A percentile compares a stretch with the other conserved stretches of the same genome.
Conservation (phyloP, 2,113 vertebrate genomes). For the Machaerirhynchus nigripectus region DNA sequence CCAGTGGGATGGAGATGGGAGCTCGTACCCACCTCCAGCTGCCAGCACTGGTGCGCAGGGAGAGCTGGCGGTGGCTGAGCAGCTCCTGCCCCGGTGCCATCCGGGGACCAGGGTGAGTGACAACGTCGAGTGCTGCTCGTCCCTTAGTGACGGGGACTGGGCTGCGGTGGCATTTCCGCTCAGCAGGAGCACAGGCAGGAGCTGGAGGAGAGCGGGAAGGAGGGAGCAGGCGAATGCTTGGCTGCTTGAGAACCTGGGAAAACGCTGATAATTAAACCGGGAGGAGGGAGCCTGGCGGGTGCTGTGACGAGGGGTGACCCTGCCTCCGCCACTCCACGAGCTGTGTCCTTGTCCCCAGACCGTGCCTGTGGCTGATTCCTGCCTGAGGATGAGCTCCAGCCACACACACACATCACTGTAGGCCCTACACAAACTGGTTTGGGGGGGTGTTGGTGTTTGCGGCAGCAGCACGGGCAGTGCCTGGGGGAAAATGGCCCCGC, state of each 20-base stretch:
- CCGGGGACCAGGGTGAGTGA: background rate
- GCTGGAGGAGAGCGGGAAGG: background rate
- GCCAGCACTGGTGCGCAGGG: background rate
- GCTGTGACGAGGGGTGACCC: background rate
- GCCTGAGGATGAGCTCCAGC: background rate
- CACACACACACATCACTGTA: fast-evolving
- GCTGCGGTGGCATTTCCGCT: background rate
- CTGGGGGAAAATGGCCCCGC: background rate
- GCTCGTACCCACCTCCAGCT: background rate
- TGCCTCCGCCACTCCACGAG: background rate
- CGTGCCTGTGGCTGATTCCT: background rate
- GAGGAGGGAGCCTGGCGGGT: background rate
- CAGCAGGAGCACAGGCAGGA: background rate
- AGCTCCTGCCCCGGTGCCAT: background rate
- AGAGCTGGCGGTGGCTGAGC: background rate
- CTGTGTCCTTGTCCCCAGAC: background rate
- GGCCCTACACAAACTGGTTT: background rate
- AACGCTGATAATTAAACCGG: background rate
- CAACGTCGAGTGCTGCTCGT: background rate
- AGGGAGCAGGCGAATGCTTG: background rate
- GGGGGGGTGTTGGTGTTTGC: fast-evolving
- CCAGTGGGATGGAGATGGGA: background rate
- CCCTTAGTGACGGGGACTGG: background rate
- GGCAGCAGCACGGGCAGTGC: background rate
- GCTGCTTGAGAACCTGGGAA: background rate